These are phyloP conservation scores for Hartigia nigra DNA, from an alignment of 2,888 invertebrate genomes.

Conservation along the genomic window DNA sequence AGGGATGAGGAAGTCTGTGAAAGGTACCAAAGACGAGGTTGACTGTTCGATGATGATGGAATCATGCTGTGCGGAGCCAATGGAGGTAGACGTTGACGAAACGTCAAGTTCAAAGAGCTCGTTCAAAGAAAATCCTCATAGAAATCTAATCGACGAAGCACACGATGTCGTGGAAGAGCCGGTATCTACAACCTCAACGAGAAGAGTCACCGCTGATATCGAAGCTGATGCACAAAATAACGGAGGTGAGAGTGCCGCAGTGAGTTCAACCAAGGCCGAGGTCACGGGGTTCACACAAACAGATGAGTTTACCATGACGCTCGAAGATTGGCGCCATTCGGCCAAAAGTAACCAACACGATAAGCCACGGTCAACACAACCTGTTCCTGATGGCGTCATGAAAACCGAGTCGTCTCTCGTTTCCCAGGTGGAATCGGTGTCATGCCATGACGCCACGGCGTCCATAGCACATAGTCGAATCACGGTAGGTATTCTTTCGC, in stretches of 20 bases:
- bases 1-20: conserved; percentile 9
- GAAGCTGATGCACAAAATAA: neutral
- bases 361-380: neutral
- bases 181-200: neutral
- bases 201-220: neutral
- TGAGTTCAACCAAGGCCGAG: neutral
- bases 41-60: conserved; percentile 5
- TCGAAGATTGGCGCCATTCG: neutral
- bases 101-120: neutral
- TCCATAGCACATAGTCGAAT: neutral
- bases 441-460: neutral
- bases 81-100: neutral
- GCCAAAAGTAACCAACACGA: conserved; percentile 1
- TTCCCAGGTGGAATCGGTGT: conserved; percentile 5
- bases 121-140: neutral
- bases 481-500: neutral
- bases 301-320: conserved; percentile 3
- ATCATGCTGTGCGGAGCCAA: conserved; percentile 6
- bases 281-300: neutral
- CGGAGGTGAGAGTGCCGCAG: neutral
- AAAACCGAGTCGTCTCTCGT: neutral
- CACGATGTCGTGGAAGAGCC: neutral
- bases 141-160: neutral
- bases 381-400: neutral
- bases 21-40: conserved; percentile 9